Evolutionary conservation across 2,113 vertebrate species (phyloP), one percentile per base, ranked within the genome.

Genomic region (Lontra canadensis): DNA sequence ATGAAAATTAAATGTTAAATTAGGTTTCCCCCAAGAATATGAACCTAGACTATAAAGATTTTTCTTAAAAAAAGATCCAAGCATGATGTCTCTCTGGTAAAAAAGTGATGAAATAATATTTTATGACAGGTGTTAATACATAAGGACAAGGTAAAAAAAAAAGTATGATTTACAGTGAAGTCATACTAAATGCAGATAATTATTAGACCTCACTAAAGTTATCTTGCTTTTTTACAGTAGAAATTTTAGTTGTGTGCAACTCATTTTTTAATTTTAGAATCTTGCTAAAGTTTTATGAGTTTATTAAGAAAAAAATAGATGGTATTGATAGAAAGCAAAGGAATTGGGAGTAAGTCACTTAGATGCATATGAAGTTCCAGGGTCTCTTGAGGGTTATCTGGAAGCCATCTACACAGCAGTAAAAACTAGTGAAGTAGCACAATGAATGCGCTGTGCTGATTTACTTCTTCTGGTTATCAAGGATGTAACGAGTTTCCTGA

Each of bases 101-200:
- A 84, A 67, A 73, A 71, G 29, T 31, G 63, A 94, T 63, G 29
- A 82, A 88, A 4, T 55, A 55, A 44, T 47, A 7, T 89, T 95
- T 89, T 92, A 52, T 4, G 44, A 29, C 0, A 94, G 29, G 0
- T 81, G 11, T 26, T 81, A 84, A 52, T 36, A 63, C 2, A 9
- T 52, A 67, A 76, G 10, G 15, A 74, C 18, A 74, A 20, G 23
- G 9, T 65, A 44, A 78, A 83, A 86, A 55, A 63, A 69, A 74
- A 65, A 12, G 1, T 18, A 44, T 39, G 14, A 65, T 86, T 88
- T 88, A 88, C 11, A 78, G 42, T 42, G 42, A 95, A 91, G 81
- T 95, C 31, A 79, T 61, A 79, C 52, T 86, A 81, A 86, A 92
- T 23, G n/a, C 17, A 78, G 25, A 65, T 83, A 79, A 94, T 95